phyloP scores from a whole-genome alignment of 2,113 vertebrate species.

The Mormyrus iriodes region DNA sequence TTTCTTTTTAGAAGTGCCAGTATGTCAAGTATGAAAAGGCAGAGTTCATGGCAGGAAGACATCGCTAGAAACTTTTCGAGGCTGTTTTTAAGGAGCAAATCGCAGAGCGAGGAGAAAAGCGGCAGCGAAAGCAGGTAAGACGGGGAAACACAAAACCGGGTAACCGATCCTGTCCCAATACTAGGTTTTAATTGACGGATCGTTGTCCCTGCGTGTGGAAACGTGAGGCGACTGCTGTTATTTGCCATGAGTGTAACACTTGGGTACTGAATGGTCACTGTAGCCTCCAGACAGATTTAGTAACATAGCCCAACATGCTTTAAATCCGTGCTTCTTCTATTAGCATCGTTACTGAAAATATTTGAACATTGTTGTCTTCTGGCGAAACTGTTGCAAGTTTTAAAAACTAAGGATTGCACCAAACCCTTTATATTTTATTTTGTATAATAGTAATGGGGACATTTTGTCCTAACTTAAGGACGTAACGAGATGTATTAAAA shows the following conservation, averaged over 20 bases:
- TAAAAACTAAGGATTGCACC: not conserved
- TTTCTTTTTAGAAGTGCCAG: not conserved
- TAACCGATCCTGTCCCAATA: not conserved
- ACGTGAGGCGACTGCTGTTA: not conserved
- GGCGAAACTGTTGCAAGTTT: not conserved
- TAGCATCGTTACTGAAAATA: not conserved
- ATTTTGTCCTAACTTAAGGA: not conserved
- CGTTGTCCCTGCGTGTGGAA: not conserved
- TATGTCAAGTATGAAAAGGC: slow-evolving; percentile 36
- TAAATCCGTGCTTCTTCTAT: not conserved
- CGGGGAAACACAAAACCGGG: not conserved
- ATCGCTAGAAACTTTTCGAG: slow-evolving; percentile 41
- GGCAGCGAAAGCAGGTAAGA: slow-evolving; percentile 23
- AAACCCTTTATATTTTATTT: not conserved
- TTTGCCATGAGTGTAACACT: not conserved
- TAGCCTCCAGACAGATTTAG: not conserved
- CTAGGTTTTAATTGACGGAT: not conserved
- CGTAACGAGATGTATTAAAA: not conserved
- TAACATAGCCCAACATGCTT: not conserved
- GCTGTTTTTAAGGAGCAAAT: slow-evolving; percentile 36
- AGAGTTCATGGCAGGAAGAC: slow-evolving; percentile 46
- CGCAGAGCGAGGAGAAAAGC: slow-evolving; percentile 26
- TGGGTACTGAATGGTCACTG: not conserved
- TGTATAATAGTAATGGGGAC: not conserved
- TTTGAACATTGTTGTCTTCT: not conserved